Evolutionary conservation across 2,113 vertebrate genomes (phyloP), one percentile per base, ranked within the genome.

Genomic region (Octodon degus): DNA sequence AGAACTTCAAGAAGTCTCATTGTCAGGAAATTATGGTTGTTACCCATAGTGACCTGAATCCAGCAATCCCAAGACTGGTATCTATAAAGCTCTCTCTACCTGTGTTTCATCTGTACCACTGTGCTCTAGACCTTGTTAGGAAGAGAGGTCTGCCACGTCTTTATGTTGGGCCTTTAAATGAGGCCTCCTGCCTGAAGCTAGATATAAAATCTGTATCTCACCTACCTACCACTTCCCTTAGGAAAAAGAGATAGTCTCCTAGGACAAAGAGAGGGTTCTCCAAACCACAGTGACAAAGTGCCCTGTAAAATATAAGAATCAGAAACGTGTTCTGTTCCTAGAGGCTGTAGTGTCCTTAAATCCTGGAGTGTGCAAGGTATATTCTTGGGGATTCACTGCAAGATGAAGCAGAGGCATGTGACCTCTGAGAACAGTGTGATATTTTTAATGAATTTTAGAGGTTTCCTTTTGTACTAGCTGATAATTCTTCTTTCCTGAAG

Each of bases 81-180:
- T 55, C 1, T 0, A 3, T 1, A 30, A 68, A 22, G 19, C 24
- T 67, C 14, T 83, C 50, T 79, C 17, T 96, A 65, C 74, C 11
- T 12, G 8, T 12, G 50, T 40, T 14, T n/a, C 34, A 5, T 90
- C 84, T 2, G 37, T 16, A 25, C 11, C 0, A 67, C n/a, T 13
- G 5, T 3, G 25, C 76, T 63, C 67, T 72, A 0, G 25, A 43
- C 25, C 62, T 16, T 12, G 8, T 13, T 81, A 37, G 86, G 80
- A 22, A 80, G 12, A 58, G 47, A 60, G 19, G 32, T 22, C 10
- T 32, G 47, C 60, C 1, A 17, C 3, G 0, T 50, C 68, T 87
- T 62, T 2, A 4, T 16, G 0, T 12, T 7, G 32, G 32, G 11
- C 47, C 50, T 4, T 32, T 2, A 5, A 11, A 1, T 11, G 10